Percentiles rank a stretch among this genome's conserved stretches.
phyloP scores from a whole-genome alignment of 1,140 invertebrate species.

The Caenorhabditis briggsae region DNA sequence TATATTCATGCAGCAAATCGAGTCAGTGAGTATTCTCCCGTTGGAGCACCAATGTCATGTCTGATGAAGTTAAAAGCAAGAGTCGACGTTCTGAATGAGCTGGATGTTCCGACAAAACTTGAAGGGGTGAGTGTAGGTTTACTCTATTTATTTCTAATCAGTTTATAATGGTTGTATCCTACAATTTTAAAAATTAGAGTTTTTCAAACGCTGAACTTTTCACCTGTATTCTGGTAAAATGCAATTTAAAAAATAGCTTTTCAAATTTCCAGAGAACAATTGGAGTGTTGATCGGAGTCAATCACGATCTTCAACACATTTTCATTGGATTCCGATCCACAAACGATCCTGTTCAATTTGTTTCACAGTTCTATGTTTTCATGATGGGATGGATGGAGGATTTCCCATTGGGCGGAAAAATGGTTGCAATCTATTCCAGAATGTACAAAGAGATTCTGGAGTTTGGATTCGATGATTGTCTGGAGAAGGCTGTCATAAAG shows the following conservation, averaged over 20 bases:
- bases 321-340: constrained; percentile 44
- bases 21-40: constrained; percentile 28
- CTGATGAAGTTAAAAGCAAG: not conserved
- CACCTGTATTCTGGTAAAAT: no score
- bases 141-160: not conserved
- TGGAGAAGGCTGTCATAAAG: not conserved
- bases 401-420: constrained; percentile 20
- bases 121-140: constrained; percentile 6
- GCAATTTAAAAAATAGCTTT: not conserved
- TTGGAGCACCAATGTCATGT: constrained; percentile 38
- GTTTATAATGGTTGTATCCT: no score
- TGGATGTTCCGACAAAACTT: not conserved
- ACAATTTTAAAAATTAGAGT: no score
- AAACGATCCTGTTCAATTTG: constrained; percentile 49
- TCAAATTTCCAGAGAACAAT: constrained; percentile 4
- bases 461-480: constrained; percentile 4
- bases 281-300: constrained; percentile 35
- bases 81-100: not conserved
- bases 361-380: constrained; percentile 35
- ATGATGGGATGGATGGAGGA: constrained; percentile 40
- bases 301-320: constrained; percentile 19
- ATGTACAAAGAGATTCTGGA: constrained; percentile 48
- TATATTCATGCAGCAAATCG: constrained; percentile 42
- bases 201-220: no score
- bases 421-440: constrained; percentile 32